Evolutionary conservation across 2,113 vertebrate genomes (phyloP), one percentile per base, ranked within the genome.

Genomic region (Aspiorhynchus laticeps): DNA sequence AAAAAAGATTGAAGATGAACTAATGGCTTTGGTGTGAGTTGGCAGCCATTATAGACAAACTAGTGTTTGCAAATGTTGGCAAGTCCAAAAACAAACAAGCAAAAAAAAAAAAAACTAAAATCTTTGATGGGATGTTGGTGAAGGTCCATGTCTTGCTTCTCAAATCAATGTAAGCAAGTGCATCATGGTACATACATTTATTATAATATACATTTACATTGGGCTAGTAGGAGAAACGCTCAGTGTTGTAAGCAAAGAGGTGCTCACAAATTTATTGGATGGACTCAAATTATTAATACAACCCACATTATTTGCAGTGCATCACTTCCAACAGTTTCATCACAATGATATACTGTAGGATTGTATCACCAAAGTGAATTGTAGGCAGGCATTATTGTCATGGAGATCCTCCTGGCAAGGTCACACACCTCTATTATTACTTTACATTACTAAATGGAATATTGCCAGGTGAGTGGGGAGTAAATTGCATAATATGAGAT

Each of bases 391-490:
- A 8, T 75, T 15, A 46, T 26, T 75, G 38, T 46, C 38, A 75
- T 75, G 73, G 38, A 75, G 73, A 75, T 75, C 38, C 73, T 46
- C 38, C 17, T 41, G 2, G 38, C 71, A n/a, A 41, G 71, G 71
- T 74, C 38, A 43, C 5, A 26, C 24, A 75, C 38, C 73, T 75
- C 24, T n/a, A 7, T 75, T 75, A 43, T 43, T 46, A 43, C 38
- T 46, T 43, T 75, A 75, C 73, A 75, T 75, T 15, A 75, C 10
- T 43, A 75, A 75, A n/a, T 75, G 38, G 73, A 46, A 26, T 75
- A 15, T n/a, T 75, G 38, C 73, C 73, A 46, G 24, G 41, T 43
- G 73, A 46, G 73, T n/a, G 36, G 36, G 73, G 38, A 75, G 38
- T 75, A 26, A 75, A 46, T 15, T 75, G 12, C 73, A 46, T 75